Evolutionary conservation across 2,888 invertebrate genomes (phyloP).

Genomic region (Stegana nigrithorax): DNA sequence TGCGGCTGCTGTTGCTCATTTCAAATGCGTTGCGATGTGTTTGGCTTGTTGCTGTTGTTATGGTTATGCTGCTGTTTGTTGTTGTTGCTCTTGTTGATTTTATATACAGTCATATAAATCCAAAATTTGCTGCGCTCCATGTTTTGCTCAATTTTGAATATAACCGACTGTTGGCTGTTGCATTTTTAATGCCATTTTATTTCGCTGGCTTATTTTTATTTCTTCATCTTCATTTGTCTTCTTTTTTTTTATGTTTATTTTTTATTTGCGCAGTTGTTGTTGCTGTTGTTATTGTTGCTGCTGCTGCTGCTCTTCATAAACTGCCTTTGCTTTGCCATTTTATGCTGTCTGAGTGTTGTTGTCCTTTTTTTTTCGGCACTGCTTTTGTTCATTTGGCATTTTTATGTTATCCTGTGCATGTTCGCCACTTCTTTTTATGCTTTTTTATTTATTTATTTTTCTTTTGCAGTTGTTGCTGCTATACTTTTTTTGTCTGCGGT

Average conservation of each 20-base stretch:
- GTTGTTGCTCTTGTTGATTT: not conserved
- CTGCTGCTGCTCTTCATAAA: slow-evolving; percentile 22
- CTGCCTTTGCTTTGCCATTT: slow-evolving; percentile 1
- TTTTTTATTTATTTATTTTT: too few relatives aligned
- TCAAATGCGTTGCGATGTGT: slow-evolving; percentile 9
- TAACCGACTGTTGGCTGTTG: too few relatives aligned
- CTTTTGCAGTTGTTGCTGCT: slow-evolving; percentile 17
- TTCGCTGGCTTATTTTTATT: slow-evolving; percentile 47
- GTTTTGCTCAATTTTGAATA: too few relatives aligned
- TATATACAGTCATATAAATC: not conserved
- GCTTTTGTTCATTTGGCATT: slow-evolving; percentile 38
- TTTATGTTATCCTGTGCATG: slow-evolving; percentile 43
- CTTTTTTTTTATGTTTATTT: slow-evolving; percentile 5
- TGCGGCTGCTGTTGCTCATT: slow-evolving; percentile 15
- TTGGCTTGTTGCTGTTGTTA: not conserved
- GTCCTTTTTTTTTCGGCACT: slow-evolving; percentile 13
- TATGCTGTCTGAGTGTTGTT: not conserved
- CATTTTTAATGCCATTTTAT: slow-evolving; percentile 57
- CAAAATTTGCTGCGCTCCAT: not conserved
- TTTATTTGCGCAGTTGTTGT: slow-evolving; percentile 21
- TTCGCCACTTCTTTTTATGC: too few relatives aligned
- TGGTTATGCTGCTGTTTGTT: not conserved
- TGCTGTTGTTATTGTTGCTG: too few relatives aligned
- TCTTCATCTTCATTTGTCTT: slow-evolving; percentile 16
- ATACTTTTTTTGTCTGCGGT: too few relatives aligned